Evolutionary conservation across 1,140 invertebrate genomes (phyloP).

Genomic region (Hyphantria cunea): DNA sequence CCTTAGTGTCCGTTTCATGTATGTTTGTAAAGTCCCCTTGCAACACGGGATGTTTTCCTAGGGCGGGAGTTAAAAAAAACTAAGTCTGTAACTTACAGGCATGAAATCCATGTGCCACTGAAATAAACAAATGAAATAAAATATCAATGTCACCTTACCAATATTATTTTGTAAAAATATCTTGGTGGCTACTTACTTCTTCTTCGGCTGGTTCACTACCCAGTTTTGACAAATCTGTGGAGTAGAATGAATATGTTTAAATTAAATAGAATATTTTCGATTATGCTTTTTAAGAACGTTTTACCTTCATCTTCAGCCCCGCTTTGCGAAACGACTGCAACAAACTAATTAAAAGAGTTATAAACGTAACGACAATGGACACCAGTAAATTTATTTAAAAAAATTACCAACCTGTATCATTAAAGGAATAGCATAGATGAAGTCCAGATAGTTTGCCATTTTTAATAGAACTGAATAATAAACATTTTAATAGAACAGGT

Average conservation of each 20-base stretch:
- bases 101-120: slow-evolving; percentile 79
- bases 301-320: slow-evolving; percentile 17
- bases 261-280: not conserved
- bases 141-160: slow-evolving; percentile 6
- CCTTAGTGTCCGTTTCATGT: not conserved
- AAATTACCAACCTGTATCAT: slow-evolving; percentile 8
- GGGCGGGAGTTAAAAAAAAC: no score
- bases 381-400: not conserved
- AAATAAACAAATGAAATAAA: slow-evolving; percentile 37
- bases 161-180: not conserved
- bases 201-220: slow-evolving; percentile 47
- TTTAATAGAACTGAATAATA: no score
- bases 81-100: slow-evolving; percentile 58
- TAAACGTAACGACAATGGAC: no score
- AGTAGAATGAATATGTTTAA: not conserved
- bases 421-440: slow-evolving; percentile 5
- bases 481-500: no score
- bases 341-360: slow-evolving; percentile 1
- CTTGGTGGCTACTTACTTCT: slow-evolving; percentile 41
- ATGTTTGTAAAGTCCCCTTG: not conserved
- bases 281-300: slow-evolving; percentile 4
- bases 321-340: slow-evolving; percentile 3
- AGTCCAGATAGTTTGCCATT: slow-evolving; percentile 17
- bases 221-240: not conserved
- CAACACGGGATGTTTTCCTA: not conserved